Conservation (phyloP, 1,140 invertebrate genomes). For the Brachionus plicatilis region DNA sequence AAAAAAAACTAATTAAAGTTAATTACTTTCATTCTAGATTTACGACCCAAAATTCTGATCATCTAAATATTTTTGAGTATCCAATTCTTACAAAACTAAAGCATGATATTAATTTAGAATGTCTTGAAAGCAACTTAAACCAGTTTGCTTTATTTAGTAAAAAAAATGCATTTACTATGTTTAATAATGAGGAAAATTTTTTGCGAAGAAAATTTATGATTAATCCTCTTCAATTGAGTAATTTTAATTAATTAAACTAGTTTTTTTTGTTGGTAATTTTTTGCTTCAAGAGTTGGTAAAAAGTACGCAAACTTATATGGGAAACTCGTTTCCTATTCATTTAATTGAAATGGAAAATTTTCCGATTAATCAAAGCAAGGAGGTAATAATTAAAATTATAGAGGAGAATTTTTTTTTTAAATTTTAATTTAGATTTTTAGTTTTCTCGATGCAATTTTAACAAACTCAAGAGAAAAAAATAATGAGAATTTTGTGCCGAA, state of each 20-base stretch:
- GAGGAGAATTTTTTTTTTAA: not conserved
- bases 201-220: not conserved
- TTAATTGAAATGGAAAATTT: not conserved
- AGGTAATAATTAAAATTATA: not conserved
- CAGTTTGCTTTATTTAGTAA: not conserved
- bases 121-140: not conserved
- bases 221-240: not conserved
- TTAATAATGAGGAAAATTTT: conserved; percentile 21
- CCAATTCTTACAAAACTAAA: not conserved
- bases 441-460: not conserved
- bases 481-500: not conserved
- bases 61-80: conserved; percentile 15
- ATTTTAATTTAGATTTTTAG: not conserved
- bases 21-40: not conserved
- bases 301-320: not conserved
- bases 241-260: not conserved
- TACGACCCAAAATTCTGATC: not conserved
- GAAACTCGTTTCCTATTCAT: not conserved
- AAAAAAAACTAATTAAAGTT: not conserved
- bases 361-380: not conserved
- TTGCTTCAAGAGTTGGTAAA: not conserved
- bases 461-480: not conserved
- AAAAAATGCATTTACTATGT: not conserved
- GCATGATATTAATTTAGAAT: not conserved
- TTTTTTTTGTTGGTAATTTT: not conserved